phyloP scores from a whole-genome alignment of 2,113 vertebrate genomes.

The Eptesicus fuscus region DNA sequence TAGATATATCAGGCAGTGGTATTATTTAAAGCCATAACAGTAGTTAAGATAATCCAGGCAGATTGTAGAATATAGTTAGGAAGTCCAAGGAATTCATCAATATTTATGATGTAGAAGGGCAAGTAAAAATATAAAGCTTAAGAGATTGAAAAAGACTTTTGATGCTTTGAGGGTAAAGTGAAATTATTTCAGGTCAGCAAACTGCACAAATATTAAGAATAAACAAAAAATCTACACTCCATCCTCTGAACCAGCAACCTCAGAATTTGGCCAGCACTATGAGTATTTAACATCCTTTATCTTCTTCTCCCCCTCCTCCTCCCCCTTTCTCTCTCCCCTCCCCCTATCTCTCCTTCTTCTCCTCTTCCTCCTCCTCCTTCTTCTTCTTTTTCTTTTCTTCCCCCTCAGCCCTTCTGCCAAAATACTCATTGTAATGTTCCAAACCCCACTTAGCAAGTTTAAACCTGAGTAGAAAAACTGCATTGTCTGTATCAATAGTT shows the following conservation, averaged over 20 bases:
- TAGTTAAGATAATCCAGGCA: neutral
- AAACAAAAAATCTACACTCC: neutral
- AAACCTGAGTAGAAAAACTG: neutral
- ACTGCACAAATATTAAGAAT: neutral
- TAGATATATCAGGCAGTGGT: neutral
- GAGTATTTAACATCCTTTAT: neutral
- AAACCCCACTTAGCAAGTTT: neutral
- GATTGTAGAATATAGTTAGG: neutral
- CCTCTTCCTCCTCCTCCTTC: no score
- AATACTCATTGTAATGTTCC: neutral
- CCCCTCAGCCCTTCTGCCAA: neutral
- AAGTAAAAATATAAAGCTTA: conserved; percentile 5
- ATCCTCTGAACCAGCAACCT: neutral
- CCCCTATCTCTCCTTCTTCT: neutral
- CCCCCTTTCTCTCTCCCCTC: neutral
- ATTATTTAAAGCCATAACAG: neutral
- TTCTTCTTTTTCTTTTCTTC: no score
- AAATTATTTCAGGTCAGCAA: neutral
- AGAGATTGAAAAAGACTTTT: neutral
- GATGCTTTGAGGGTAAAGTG: neutral
- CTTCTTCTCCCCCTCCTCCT: neutral
- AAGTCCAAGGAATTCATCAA: neutral
- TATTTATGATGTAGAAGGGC: neutral
- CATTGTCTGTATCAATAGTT: neutral
- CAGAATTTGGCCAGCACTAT: neutral